Evolutionary conservation across 1,140 invertebrate genomes (phyloP).

Genomic region (Vollenhovia emeryi): DNA sequence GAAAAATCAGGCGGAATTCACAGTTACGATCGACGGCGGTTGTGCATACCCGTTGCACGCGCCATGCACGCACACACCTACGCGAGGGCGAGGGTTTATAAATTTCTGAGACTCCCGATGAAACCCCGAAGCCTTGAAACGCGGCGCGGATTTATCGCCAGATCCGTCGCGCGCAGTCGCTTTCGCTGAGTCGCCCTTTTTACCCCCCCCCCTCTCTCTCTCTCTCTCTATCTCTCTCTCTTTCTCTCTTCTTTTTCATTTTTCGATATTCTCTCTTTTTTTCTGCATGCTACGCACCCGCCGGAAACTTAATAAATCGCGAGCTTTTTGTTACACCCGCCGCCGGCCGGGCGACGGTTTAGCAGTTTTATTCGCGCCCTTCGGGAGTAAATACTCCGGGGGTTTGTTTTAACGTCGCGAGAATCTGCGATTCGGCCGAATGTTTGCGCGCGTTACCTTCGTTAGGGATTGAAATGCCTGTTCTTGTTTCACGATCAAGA

Average conservation of each 20-base stretch:
- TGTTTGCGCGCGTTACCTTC: constrained; percentile 54
- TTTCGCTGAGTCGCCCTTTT: constrained; percentile 43
- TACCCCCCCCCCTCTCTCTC: too few species aligned
- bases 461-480: constrained; percentile 49
- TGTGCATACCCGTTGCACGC: neutral
- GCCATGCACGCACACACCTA: neutral
- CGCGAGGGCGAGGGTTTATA: constrained; percentile 8
- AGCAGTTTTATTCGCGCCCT: constrained; percentile 56
- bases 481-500: constrained; percentile 48
- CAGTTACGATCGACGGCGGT: constrained; percentile 39
- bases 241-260: neutral
- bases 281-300: neutral
- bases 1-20: constrained; percentile 57
- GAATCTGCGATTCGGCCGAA: constrained; percentile 36
- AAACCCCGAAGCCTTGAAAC: constrained; percentile 50
- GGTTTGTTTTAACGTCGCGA: constrained; percentile 41
- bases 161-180: constrained; percentile 47
- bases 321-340: constrained; percentile 54
- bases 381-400: constrained; percentile 32
- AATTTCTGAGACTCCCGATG: constrained; percentile 61
- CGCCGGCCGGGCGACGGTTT: constrained; percentile 46
- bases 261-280: constrained; percentile 13
- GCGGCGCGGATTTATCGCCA: constrained; percentile 48
- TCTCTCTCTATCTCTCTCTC: too few species aligned
- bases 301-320: constrained; percentile 57